A percentile compares a stretch with the other conserved stretches of the same genome.
Evolutionary conservation across 1,140 invertebrate genomes (phyloP).

Genomic region (Sminthurides bifidus): DNA sequence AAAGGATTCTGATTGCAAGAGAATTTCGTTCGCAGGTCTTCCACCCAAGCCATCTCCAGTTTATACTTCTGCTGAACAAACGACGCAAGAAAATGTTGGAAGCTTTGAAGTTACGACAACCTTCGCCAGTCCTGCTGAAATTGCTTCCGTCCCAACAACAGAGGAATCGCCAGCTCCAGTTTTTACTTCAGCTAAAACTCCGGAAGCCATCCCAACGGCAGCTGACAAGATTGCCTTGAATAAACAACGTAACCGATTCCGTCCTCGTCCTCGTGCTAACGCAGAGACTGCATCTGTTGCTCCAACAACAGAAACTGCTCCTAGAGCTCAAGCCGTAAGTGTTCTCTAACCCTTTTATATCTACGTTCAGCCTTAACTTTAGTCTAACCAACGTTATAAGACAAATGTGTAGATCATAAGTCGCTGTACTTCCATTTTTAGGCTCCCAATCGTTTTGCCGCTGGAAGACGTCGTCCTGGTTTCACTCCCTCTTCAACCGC

Average conservation of each 20-base stretch:
- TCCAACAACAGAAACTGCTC: conserved; percentile 7
- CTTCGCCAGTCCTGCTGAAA: conserved; percentile 4
- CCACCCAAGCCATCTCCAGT: conserved; percentile 16
- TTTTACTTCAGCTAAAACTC: conserved; percentile 5
- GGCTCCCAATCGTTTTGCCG: conserved; percentile 16
- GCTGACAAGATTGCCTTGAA: not conserved
- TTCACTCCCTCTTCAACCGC: not conserved
- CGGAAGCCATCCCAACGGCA: conserved; percentile 19
- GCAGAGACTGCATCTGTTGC: not conserved
- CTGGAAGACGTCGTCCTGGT: conserved; percentile 11
- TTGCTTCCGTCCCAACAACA: conserved; percentile 1
- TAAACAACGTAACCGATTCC: conserved; percentile 1
- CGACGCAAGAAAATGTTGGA: conserved; percentile 3
- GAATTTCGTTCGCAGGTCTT: not conserved
- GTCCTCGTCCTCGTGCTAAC: not conserved
- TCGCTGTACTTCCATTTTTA: not conserved
- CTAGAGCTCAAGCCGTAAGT: conserved; percentile 1
- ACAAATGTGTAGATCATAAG: too few species aligned
- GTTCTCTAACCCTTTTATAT: not conserved
- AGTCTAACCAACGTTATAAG: not conserved
- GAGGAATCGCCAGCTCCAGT: not conserved
- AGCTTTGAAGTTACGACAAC: conserved; percentile 26
- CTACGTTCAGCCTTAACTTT: not conserved
- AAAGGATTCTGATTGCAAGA: not conserved
- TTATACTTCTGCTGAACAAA: conserved; percentile 19